A percentile compares a stretch with the other conserved stretches of the same genome.
These are phyloP conservation scores for Cynopterus sphinx DNA, from an alignment of 2,797 vertebrate species.

Conservation along the genomic window DNA sequence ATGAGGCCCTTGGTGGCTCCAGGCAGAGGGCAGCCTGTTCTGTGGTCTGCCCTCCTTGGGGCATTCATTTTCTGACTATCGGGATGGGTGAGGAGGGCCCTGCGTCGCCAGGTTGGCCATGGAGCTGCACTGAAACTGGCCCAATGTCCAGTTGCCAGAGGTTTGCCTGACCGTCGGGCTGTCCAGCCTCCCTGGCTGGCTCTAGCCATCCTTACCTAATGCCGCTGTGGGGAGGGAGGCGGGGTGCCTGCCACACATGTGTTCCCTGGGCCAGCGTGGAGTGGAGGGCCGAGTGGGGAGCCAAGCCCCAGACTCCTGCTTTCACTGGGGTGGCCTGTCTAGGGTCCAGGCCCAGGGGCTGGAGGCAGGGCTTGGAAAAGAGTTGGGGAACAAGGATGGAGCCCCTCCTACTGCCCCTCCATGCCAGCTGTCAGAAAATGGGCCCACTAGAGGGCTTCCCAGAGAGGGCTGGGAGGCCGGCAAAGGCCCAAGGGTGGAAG, in stretches of 20 bases:
- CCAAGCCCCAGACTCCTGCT: not conserved
- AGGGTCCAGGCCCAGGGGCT: not conserved
- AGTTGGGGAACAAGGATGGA: not conserved
- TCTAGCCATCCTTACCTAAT: not conserved
- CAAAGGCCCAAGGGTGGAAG: not conserved
- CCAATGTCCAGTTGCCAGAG: not conserved
- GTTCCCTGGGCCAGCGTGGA: not conserved
- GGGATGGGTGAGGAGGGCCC: not conserved
- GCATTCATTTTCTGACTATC: not conserved
- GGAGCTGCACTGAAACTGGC: not conserved
- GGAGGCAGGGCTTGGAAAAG: not conserved
- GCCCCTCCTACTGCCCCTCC: not conserved
- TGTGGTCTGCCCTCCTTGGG: not conserved
- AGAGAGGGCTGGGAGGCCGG: not conserved
- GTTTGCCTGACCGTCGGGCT: not conserved
- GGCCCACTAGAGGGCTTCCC: not conserved
- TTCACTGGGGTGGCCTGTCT: not conserved
- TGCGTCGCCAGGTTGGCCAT: fast-evolving
- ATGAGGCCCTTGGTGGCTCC: fast-evolving
- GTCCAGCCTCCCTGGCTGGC: not conserved
- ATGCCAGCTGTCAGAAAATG: not conserved
- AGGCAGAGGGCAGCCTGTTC: not conserved
- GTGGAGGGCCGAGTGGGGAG: not conserved
- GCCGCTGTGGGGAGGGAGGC: not conserved
- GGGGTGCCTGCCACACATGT: not conserved